Percentiles rank a stretch among this genome's conserved stretches.
Evolutionary conservation across 2,797 vertebrate species (phyloP).

Genomic region (Rhabdomys pumilio): DNA sequence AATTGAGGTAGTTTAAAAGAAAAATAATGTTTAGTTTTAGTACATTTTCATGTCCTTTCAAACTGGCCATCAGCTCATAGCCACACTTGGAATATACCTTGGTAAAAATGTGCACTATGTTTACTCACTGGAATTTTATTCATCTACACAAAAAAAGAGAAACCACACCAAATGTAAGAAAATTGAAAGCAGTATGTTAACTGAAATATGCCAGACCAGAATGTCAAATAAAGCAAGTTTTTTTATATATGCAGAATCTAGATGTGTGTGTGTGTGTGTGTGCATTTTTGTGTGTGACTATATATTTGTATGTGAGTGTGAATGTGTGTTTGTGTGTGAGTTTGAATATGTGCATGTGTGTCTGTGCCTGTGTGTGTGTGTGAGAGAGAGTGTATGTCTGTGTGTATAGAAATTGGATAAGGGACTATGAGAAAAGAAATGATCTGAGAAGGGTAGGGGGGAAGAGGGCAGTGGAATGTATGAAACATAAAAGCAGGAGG

Average conservation of each 20-base stretch:
- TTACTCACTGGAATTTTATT: neutral
- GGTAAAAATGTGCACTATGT: neutral
- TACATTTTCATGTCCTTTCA: neutral
- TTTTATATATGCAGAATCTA: neutral
- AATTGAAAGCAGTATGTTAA: neutral
- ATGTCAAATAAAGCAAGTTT: neutral
- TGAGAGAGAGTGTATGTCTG: neutral
- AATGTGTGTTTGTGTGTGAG: neutral
- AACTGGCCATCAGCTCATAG: constrained; percentile 6
- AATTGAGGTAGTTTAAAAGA: constrained; percentile 58
- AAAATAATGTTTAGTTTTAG: constrained; percentile 59
- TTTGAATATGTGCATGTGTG: neutral
- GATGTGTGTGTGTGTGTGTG: neutral
- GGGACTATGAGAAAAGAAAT: neutral
- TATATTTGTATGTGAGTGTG: neutral
- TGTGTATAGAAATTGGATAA: neutral
- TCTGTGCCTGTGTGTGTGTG: neutral
- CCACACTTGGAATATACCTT: neutral
- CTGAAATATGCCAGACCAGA: neutral
- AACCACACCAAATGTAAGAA: neutral
- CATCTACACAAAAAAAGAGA: neutral
- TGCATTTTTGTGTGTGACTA: neutral
- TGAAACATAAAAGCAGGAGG: neutral
- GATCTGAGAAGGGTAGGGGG: neutral
- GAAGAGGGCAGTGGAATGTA: neutral